A percentile compares a stretch with the other conserved stretches of the same genome.
Conservation (phyloP, 64 coral and sea anemone genomes). For the Montipora foliosa region DNA sequence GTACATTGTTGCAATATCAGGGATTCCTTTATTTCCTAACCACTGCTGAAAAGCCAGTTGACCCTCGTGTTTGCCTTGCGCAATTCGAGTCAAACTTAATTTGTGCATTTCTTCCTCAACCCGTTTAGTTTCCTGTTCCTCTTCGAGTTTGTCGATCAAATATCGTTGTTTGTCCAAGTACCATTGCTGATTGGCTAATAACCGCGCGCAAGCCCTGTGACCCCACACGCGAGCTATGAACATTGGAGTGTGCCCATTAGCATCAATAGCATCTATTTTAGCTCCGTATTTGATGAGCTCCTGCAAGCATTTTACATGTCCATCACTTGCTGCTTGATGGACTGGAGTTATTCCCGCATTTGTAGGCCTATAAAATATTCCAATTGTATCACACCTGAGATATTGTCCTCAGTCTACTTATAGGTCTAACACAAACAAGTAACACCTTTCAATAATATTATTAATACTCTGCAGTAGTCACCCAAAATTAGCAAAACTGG, state of each 20-base stretch:
- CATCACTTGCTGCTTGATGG: conserved; percentile 90
- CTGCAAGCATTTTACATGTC: conserved; percentile 90
- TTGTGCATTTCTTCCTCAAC: conserved; percentile 73
- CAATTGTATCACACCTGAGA: not conserved
- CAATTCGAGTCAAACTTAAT: conserved; percentile 54
- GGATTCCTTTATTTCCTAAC: conserved; percentile 67
- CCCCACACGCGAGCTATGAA: conserved; percentile 92
- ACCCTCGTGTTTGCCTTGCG: conserved; percentile 75
- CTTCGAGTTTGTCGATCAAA: conserved; percentile 68
- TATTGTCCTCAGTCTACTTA: not conserved
- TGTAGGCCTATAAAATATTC: conserved; percentile 68
- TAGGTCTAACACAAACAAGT: no score
- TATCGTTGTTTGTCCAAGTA: conserved; percentile 91
- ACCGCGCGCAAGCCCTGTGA: conserved; percentile 83
- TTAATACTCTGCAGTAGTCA: no score
- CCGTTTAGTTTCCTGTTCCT: conserved; percentile 66
- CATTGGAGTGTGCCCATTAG: conserved; percentile 80
- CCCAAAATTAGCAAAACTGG: no score
- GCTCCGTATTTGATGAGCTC: conserved; percentile 81
- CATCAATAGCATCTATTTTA: conserved; percentile 73
- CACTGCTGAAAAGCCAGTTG: conserved; percentile 83
- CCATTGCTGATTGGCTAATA: conserved; percentile 90
- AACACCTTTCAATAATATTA: no score
- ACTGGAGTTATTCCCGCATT: conserved; percentile 85
- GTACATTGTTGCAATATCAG: conserved; percentile 82